Evolutionary conservation across 2,113 vertebrate species (phyloP).

Genomic region (Microcebus lehilahytsara): DNA sequence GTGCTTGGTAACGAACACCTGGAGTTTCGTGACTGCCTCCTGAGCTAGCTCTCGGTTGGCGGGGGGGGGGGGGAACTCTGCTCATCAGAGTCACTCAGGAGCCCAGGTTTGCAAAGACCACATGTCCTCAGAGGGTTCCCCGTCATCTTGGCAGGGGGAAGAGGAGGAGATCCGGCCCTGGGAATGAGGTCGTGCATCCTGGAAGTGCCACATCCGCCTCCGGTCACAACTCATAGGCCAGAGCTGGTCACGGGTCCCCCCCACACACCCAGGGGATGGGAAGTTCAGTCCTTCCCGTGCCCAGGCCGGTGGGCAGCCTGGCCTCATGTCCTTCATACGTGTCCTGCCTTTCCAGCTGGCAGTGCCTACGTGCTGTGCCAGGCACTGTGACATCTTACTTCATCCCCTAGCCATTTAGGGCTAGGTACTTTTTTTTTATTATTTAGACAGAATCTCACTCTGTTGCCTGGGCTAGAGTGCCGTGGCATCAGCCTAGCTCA

Average conservation of each 20-base stretch:
- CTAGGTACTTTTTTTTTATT: rapidly evolving
- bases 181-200: not conserved
- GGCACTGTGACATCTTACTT: not conserved
- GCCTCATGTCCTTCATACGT: not conserved
- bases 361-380: not conserved
- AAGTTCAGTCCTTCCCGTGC: not conserved
- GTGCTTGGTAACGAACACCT: not conserved
- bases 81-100: not conserved
- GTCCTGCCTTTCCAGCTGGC: no score
- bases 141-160: not conserved
- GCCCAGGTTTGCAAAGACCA: not conserved
- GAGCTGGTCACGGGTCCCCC: not conserved
- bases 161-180: not conserved
- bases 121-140: not conserved
- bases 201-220: not conserved
- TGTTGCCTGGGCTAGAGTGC: no score
- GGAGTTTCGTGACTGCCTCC: not conserved
- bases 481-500: no score
- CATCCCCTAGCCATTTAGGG: not conserved
- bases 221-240: not conserved
- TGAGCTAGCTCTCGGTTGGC: no score
- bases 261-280: not conserved
- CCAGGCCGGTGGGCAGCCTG: no score
- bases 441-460: no score
- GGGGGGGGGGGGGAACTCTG: not conserved